Percentiles rank a stretch among this genome's conserved stretches.
These are phyloP conservation scores for Halictus ligatus DNA, from an alignment of 2,888 invertebrate genomes.

Conservation along the genomic window DNA sequence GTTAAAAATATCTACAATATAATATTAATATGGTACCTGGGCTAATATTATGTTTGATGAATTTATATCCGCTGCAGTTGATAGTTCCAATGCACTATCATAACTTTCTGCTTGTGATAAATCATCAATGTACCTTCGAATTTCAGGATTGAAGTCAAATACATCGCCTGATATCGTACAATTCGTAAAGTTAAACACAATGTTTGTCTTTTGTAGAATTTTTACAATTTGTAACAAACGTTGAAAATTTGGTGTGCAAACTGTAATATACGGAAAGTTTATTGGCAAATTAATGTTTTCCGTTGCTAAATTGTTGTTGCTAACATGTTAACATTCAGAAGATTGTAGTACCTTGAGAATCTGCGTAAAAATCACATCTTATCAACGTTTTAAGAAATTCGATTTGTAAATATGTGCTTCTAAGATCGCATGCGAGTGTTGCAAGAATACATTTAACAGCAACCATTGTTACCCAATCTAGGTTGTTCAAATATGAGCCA, in stretches of 20 bases:
- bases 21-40: conserved; percentile 71
- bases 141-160: conserved; percentile 85
- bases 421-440: conserved; percentile 87
- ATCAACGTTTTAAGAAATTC: conserved; percentile 86
- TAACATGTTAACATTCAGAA: background rate
- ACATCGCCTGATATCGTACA: conserved; percentile 84
- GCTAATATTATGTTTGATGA: conserved; percentile 79
- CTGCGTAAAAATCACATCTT: conserved; percentile 73
- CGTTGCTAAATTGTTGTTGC: background rate
- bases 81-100: conserved; percentile 87
- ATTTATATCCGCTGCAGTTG: conserved; percentile 81
- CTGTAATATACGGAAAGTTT: conserved; percentile 80
- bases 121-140: conserved; percentile 86
- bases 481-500: conserved; percentile 85
- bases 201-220: conserved; percentile 86
- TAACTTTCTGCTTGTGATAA: conserved; percentile 86
- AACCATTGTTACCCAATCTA: conserved; percentile 86
- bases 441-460: conserved; percentile 87
- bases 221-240: conserved; percentile 85
- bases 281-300: conserved; percentile 75
- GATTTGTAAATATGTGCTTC: conserved; percentile 88
- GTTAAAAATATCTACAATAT: background rate
- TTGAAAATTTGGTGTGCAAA: conserved; percentile 84
- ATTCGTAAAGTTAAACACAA: conserved; percentile 86
- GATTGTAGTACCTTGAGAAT: conserved; percentile 73